Base-by-base conservation (phyloP, 1,140 invertebrate genomes). In the Ooceraea biroi region DNA sequence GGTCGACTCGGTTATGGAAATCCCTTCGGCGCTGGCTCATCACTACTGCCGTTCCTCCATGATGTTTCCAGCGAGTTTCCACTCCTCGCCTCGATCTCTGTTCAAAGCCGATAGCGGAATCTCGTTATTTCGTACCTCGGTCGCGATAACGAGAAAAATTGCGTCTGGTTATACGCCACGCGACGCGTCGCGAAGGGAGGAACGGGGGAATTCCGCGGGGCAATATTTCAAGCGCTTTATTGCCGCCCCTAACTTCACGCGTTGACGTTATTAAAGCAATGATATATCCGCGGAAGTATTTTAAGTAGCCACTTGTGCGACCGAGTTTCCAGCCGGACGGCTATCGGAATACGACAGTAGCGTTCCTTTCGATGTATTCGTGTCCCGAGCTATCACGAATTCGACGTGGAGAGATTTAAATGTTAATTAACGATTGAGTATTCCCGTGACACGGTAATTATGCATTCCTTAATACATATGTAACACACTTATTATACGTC, bases 1-100 rank as follows among this genome's bases (percentile, higher is more conserved):
- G 92, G 92, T 92, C 90, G 90, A 90, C 89, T 91, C 88, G 90
- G 89, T 93, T 92, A 92, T 92, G 91, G 91, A 93, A 93, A 93
- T 93, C 88, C 88, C 91, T 90, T 87, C 88, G 77, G 86, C 89
- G 83, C 69, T 89, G 88, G 88, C 89, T 92, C 91, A 88, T 89
- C 90, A 88, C 85, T 85, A 74, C 77, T 84, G 82, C 65, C 46
- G 27, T 60, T 71, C 50, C 68, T 72, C 85, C 52, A 19, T 82
- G 48, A 66, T 76, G 77, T 86, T 86, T 61, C 82, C 73, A 41
- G 55, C 73, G 71, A 57, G 58, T 63, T 77, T 68, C 19, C 52
- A 36, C 50, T 86, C 84, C 82, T 72, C 74, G 80, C 76, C 48
- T 25, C 61, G 71, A 86, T 71, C 61, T 82, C 73, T 74, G 83